These are phyloP conservation scores for Cantharis rustica DNA, from an alignment of 2,888 invertebrate genomes.

Conservation along the genomic window DNA sequence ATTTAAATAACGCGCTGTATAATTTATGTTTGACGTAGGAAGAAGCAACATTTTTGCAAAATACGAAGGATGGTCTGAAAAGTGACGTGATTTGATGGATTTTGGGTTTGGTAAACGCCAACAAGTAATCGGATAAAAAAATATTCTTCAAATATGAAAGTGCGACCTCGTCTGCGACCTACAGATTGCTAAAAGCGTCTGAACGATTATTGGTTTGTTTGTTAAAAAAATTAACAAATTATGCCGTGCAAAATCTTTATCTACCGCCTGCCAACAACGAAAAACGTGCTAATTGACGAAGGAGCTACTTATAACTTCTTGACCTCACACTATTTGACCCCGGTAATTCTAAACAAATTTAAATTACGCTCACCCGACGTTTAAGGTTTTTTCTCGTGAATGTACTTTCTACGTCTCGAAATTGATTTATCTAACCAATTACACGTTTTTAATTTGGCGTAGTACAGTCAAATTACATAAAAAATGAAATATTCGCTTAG, in stretches of 20 bases:
- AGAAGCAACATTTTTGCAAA: neutral
- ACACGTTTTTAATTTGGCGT: neutral
- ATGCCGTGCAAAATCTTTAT: neutral
- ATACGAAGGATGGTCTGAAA: neutral
- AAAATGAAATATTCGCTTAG: neutral
- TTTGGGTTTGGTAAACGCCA: neutral
- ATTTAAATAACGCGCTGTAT: neutral
- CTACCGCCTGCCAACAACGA: neutral
- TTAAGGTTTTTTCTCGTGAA: neutral
- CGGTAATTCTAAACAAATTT: neutral
- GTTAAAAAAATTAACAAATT: neutral
- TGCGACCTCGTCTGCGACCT: constrained; percentile 50
- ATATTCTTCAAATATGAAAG: constrained; percentile 41
- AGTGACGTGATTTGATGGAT: neutral
- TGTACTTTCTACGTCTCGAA: neutral
- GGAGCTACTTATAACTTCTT: neutral
- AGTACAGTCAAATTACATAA: neutral
- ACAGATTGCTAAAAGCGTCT: constrained; percentile 44
- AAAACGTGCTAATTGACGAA: neutral
- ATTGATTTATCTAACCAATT: neutral
- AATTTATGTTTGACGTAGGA: neutral
- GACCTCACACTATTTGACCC: neutral
- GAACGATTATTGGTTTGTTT: constrained; percentile 17
- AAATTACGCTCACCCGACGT: neutral
- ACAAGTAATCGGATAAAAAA: neutral